phyloP scores from a whole-genome alignment of 2,113 vertebrate genomes.

The Periophthalmodon schlosseri region DNA sequence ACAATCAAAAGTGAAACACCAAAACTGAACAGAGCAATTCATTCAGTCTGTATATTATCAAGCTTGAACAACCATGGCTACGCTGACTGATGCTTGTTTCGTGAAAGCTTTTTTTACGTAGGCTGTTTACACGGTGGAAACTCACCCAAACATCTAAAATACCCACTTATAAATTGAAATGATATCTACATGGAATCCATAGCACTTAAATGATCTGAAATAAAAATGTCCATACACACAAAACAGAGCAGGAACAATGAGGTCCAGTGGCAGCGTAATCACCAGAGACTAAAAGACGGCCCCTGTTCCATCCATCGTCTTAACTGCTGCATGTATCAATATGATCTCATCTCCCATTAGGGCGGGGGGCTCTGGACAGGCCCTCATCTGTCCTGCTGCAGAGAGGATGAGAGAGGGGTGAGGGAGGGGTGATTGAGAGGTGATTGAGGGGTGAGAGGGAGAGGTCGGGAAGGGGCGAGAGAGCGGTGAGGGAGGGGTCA shows the following conservation, averaged over 20 bases:
- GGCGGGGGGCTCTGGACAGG: slow-evolving; percentile 45
- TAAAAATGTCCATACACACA: slow-evolving; percentile 1
- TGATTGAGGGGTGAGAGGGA: background rate
- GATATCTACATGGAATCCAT: background rate
- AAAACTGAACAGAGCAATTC: background rate
- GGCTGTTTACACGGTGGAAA: too few species aligned
- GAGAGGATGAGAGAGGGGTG: background rate
- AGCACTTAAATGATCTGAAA: background rate
- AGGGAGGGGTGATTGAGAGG: background rate
- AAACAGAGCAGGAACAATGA: slow-evolving; percentile 39
- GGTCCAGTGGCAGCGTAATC: slow-evolving; percentile 34
- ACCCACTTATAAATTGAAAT: background rate
- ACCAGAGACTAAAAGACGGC: slow-evolving; percentile 32
- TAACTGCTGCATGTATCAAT: slow-evolving; percentile 42
- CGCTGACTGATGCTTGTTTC: too few species aligned
- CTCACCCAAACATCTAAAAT: too few species aligned
- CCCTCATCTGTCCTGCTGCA: slow-evolving; percentile 45
- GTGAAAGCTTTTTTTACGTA: too few species aligned
- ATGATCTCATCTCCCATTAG: slow-evolving; percentile 47
- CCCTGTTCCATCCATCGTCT: slow-evolving; percentile 29
- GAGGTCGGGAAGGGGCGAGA: background rate
- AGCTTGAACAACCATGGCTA: background rate
- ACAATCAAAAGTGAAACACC: background rate
- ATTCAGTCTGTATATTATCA: background rate
- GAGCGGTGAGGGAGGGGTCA: background rate